Conservation (phyloP, 2,888 invertebrate species). For the Charanyca ferruginea region DNA sequence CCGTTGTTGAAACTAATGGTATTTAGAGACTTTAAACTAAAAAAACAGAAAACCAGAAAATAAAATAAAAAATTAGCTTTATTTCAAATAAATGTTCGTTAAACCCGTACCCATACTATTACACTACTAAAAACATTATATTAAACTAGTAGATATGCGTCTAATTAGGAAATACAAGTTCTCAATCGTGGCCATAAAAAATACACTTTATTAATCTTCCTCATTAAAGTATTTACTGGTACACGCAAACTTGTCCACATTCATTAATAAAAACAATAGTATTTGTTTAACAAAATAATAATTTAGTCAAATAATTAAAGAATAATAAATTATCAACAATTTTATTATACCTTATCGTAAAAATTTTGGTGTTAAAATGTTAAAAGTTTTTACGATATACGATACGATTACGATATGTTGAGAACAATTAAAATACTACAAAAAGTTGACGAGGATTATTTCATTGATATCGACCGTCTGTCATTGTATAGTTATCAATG, state of each 20-base stretch:
- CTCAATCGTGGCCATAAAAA: constrained; percentile 48
- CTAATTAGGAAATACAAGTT: constrained; percentile 46
- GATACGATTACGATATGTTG: too few relatives aligned
- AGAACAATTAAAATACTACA: constrained; percentile 24
- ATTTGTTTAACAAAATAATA: constrained; percentile 30
- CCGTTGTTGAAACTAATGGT: too few relatives aligned
- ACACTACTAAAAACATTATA: background rate
- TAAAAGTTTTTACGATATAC: too few relatives aligned
- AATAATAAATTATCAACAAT: constrained; percentile 10
- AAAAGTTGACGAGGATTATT: background rate
- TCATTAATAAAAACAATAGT: constrained; percentile 34
- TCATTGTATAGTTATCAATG: background rate
- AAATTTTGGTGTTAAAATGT: too few relatives aligned
- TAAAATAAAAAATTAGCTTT: too few relatives aligned
- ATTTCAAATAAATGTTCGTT: background rate
- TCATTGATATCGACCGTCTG: background rate
- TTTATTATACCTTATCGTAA: constrained; percentile 28
- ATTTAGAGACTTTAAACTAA: too few relatives aligned
- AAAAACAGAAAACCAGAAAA: too few relatives aligned
- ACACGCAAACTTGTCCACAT: constrained; percentile 10
- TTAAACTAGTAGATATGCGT: constrained; percentile 9
- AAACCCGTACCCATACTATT: background rate
- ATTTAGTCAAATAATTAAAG: constrained; percentile 9
- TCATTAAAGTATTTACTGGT: constrained; percentile 17
- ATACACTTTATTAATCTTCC: constrained; percentile 58